Percentiles rank a stretch among this genome's conserved stretches.
Evolutionary conservation across 2,113 vertebrate genomes (phyloP).

Genomic region (Rhagologus leucostigma): DNA sequence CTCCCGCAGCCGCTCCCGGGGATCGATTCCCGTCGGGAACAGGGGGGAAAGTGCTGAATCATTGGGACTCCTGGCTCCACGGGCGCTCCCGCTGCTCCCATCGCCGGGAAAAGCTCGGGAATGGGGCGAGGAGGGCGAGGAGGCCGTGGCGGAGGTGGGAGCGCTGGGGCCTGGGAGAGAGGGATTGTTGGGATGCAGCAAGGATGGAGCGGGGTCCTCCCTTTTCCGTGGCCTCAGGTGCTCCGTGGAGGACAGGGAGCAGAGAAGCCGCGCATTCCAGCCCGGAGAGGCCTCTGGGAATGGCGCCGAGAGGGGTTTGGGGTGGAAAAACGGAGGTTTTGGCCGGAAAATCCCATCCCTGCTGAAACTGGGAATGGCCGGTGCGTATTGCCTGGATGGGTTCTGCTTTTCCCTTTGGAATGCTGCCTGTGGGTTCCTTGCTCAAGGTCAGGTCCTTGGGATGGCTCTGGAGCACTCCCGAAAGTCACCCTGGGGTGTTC

Average conservation of each 20-base stretch:
- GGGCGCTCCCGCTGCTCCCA: background rate
- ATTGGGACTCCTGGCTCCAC: background rate
- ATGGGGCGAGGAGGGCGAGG: background rate
- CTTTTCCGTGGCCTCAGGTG: background rate
- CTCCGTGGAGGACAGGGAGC: background rate
- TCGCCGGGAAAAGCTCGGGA: background rate
- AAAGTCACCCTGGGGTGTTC: background rate
- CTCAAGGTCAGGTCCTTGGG: slow-evolving; percentile 39
- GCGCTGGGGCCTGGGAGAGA: background rate
- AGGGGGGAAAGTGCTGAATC: slow-evolving; percentile 76
- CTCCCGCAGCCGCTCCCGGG: background rate
- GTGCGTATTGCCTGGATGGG: fast-evolving
- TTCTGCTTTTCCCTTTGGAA: background rate
- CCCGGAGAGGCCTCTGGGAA: background rate
- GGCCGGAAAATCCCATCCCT: background rate
- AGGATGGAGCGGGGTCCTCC: fast-evolving
- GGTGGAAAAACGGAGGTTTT: background rate
- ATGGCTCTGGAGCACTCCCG: background rate
- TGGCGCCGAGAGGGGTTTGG: fast-evolving
- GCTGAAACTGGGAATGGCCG: background rate
- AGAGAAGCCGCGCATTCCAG: fast-evolving
- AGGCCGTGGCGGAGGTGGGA: background rate
- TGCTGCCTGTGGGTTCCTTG: background rate
- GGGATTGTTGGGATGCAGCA: background rate
- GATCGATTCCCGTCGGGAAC: slow-evolving; percentile 12